Conservation (phyloP, 2,888 invertebrate genomes). For the Galerucella pusilla region DNA sequence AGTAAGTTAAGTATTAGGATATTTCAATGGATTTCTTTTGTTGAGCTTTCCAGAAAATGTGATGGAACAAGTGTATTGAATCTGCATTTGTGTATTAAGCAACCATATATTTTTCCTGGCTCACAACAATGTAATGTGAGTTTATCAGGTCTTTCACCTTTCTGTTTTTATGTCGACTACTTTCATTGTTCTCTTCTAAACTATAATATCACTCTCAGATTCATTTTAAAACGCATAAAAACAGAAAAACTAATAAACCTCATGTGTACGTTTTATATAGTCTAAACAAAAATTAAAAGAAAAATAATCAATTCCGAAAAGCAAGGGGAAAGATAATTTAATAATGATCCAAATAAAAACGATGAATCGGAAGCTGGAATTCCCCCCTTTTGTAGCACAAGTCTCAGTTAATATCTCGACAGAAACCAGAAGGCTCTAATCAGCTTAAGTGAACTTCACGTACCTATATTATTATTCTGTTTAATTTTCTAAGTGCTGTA, state of each 20-base stretch:
- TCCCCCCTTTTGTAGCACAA: conserved; percentile 50
- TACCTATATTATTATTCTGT: conserved; percentile 37
- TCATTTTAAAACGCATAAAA: conserved; percentile 16
- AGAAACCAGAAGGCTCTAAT: conserved; percentile 55
- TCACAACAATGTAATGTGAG: neutral
- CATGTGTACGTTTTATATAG: conserved; percentile 26
- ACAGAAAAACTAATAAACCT: conserved; percentile 17
- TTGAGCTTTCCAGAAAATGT: too few relatives aligned
- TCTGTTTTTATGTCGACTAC: conserved; percentile 8
- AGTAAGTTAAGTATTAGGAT: too few relatives aligned
- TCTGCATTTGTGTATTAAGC: neutral
- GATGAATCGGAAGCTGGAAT: conserved; percentile 45
- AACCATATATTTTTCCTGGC: neutral
- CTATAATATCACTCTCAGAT: neutral
- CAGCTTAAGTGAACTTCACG: conserved; percentile 50
- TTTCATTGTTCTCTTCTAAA: conserved; percentile 10
- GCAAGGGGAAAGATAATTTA: conserved; percentile 42
- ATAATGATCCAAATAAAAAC: conserved; percentile 45
- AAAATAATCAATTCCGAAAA: conserved; percentile 43
- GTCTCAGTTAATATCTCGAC: conserved; percentile 53
- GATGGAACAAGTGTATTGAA: too few relatives aligned
- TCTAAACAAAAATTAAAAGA: conserved; percentile 41
- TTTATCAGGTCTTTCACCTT: conserved; percentile 9
- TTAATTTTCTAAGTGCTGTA: conserved; percentile 30
- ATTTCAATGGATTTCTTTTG: too few relatives aligned